Conservation (phyloP, 1,140 invertebrate genomes). For the Laupala kohalensis region DNA sequence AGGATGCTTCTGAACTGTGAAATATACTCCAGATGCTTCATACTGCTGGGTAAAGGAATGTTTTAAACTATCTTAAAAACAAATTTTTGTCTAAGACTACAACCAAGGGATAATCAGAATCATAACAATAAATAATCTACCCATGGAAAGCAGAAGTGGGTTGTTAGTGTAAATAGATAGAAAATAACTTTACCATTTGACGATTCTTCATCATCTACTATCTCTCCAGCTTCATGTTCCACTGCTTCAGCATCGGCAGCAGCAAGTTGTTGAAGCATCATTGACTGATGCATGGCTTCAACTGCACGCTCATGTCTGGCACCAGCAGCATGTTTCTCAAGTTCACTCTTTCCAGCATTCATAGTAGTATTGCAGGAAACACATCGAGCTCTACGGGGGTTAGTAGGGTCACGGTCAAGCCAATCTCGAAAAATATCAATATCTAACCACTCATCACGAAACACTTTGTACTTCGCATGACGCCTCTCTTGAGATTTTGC, state of each 20-base stretch:
- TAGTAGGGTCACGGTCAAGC: constrained; percentile 4
- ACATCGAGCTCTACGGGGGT: constrained; percentile 14
- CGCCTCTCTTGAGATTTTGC: neutral
- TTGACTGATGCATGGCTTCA: neutral
- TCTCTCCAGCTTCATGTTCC: neutral
- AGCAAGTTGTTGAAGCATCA: neutral
- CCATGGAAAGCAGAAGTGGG: too few relatives aligned
- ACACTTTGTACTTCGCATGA: neutral
- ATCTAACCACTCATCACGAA: constrained; percentile 9
- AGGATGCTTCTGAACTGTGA: too few relatives aligned
- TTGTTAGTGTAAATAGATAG: too few relatives aligned
- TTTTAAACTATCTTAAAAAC: too few relatives aligned
- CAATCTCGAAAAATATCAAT: constrained; percentile 7
- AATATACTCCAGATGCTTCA: too few relatives aligned
- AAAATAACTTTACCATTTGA: neutral
- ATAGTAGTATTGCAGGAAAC: constrained; percentile 23
- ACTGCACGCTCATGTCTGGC: constrained; percentile 18
- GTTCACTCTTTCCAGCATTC: constrained; percentile 23
- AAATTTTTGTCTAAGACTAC: too few relatives aligned
- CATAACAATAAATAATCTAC: too few relatives aligned
- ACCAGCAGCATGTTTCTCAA: constrained; percentile 24
- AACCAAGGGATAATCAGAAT: too few relatives aligned
- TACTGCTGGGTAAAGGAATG: too few relatives aligned
- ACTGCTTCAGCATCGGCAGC: neutral
- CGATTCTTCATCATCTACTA: neutral